These are phyloP conservation scores for Marcusenius ussheri DNA, from an alignment of 2,113 vertebrate species.

Conservation along the genomic window DNA sequence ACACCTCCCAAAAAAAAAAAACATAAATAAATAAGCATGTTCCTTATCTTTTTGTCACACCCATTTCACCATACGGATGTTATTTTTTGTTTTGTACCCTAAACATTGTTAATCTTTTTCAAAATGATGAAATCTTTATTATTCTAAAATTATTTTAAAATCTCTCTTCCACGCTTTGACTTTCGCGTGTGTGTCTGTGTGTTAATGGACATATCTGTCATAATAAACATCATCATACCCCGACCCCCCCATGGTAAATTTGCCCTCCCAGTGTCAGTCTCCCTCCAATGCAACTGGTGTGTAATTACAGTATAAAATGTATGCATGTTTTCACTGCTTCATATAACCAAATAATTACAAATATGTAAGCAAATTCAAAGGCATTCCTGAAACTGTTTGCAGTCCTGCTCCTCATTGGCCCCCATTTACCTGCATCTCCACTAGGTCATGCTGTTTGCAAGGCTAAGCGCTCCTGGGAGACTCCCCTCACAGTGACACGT, in stretches of 20 bases:
- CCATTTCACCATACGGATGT: background rate
- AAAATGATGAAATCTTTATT: background rate
- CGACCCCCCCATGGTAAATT: background rate
- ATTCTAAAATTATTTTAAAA: background rate
- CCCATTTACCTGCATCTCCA: background rate
- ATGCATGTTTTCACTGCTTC: background rate
- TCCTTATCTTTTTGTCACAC: background rate
- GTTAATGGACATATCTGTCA: background rate
- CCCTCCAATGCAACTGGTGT: background rate
- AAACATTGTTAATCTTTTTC: background rate
- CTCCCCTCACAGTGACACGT: background rate
- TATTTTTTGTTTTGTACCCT: background rate
- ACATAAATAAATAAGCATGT: background rate
- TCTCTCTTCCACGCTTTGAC: background rate
- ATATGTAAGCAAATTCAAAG: background rate
- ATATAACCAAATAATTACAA: background rate
- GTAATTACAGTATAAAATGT: background rate
- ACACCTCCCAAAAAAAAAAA: background rate
- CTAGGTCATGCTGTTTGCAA: background rate
- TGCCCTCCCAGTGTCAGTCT: background rate
- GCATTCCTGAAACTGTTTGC: background rate
- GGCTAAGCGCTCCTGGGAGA: background rate
- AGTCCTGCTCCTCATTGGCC: background rate
- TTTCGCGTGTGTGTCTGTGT: background rate
- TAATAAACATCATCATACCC: background rate